Base-by-base conservation (phyloP, 2,888 invertebrate genomes). In the Tetragonula carbonaria region DNA sequence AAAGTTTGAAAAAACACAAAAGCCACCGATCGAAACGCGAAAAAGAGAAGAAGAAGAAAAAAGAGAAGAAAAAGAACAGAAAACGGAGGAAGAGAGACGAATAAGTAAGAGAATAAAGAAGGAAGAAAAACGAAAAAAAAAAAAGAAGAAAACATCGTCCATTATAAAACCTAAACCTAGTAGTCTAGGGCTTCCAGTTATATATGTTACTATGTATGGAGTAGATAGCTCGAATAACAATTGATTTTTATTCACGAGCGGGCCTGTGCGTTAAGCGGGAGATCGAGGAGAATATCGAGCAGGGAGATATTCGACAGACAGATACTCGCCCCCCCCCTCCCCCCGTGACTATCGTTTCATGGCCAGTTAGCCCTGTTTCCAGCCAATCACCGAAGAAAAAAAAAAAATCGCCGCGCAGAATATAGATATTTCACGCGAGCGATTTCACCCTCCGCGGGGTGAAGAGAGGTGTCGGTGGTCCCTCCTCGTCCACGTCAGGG, bases 121-220 rank as follows among this genome's bases (percentile, higher is more conserved):
- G 14, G 50, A 23, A 23, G 23, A 23, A 23, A 23, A 23, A 23
- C 0, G 23, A 23, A 51, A 14, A 67, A 21, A 55, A 8, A 71
- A 33, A 38, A 23, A 23, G 2, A 16, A 57, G 51, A 23, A 66
- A 74, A 74, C 92, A 93, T 94, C 94, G 93, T 94, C 94, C 94
- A 93, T 93, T 28, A 92, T 94, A 93, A 94, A 93, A 93, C 93
- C 93, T 93, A 94, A 93, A 93, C 93, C 93, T 93, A 94, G 94
- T 94, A 94, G 94, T 92, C 94, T 94, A 94, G 94, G 94, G 94
- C 94, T 94, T 94, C 94, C 94, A 94, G 92, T 94, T 93, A 94
- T 93, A 91, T 94, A 94, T 94, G 92, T 94, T 93, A 94, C 93
- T 92, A 94, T 93, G 92, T 94, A 93, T 92, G 92, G 90, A 93